Percentiles rank a stretch among this genome's conserved stretches.
These are phyloP conservation scores for Melinaea marsaeus DNA, from an alignment of 2,888 invertebrate species.

Conservation along the genomic window DNA sequence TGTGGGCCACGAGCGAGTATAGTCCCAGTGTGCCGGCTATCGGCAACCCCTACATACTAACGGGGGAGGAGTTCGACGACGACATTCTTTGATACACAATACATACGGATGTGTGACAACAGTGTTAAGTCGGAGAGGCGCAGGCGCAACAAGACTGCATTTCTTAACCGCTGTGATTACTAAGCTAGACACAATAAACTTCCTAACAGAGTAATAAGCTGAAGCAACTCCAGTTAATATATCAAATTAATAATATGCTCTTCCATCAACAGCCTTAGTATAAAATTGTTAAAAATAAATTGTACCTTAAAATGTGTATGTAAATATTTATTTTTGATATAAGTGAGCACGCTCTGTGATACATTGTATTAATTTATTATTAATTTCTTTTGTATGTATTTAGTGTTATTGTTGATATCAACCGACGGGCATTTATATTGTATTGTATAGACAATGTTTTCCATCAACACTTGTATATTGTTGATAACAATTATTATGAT, in stretches of 20 bases:
- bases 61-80: conserved; percentile 58
- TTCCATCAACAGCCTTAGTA: no score
- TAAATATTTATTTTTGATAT: conserved; percentile 19
- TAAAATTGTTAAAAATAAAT: no score
- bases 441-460: neutral
- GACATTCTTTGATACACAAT: conserved; percentile 40
- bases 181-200: no score
- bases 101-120: neutral
- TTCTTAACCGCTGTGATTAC: neutral
- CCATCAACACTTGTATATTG: no score
- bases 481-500: no score
- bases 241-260: no score
- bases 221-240: no score
- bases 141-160: neutral
- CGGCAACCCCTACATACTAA: conserved; percentile 68
- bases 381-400: conserved; percentile 37
- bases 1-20: conserved; percentile 89
- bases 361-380: conserved; percentile 19
- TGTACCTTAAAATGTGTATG: neutral
- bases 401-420: neutral
- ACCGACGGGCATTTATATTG: neutral
- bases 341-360: conserved; percentile 22
- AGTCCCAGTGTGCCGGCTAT: conserved; percentile 83
- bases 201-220: no score
- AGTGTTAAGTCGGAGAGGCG: neutral